Base-by-base conservation (phyloP, 2,888 invertebrate species). In the Caenorhabditis japonica region DNA sequence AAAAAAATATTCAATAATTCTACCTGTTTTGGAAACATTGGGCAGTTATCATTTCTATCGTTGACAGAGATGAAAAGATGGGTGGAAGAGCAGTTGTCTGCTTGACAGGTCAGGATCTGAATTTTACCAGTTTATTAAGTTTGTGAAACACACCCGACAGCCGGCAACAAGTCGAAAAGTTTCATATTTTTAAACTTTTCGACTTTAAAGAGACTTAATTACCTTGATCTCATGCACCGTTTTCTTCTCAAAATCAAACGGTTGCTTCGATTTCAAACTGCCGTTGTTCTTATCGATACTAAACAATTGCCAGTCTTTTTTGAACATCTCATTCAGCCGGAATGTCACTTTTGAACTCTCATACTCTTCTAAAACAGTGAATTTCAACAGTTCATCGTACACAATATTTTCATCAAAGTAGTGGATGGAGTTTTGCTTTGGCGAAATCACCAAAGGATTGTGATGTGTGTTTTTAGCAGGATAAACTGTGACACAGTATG, bases 31-130 rank as follows among this genome's bases (percentile, higher is more conserved):
- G 74, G 78, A 47, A 83, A 83, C 53, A 80, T 73, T 21, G 83
- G 83, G 23, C 83, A 83, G 41, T 82, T 82, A 41, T 82, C 82
- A 49, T 83, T 83, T 7, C 76, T 52, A 52, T 82, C 82, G 38
- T 82, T 79, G 34, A 83, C 77, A 1, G 80, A 80, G 23, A 80
- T 72, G 70, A 80, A 80, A 1, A 80, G 38, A 52, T 76, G 76
- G 0, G 74, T 70, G 10, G 76, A 74, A n/a, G 77, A 56, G 36
- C 80, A 80, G 36, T 80, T 77, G 21, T 75, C 52, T 0, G 53
- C 36, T 2, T 76, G 64, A 36, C 79, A 79, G 0, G 79, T 70
- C 12, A 72, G 51, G 23, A 73, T 60, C 61, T 71, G 27, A 19
- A 68, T n/a, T n/a, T n/a, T n/a, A n/a, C n/a, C n/a, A n/a, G n/a